A percentile compares a stretch with the other conserved stretches of the same genome.
These are phyloP conservation scores for Leucosticte australis DNA, from an alignment of 2,113 vertebrate genomes.

Conservation along the genomic window DNA sequence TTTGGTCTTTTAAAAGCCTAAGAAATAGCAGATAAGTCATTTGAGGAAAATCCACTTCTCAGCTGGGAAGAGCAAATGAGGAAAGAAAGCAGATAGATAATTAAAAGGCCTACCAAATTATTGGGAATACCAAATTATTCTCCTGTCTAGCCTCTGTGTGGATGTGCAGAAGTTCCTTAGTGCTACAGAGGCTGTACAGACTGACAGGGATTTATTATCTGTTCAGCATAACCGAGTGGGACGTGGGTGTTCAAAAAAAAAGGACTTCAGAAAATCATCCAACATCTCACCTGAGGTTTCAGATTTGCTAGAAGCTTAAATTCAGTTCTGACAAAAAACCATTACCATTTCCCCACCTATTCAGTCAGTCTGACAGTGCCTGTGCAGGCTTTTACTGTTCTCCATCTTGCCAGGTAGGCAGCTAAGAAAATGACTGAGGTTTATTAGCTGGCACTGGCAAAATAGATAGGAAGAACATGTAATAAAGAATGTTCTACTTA, in stretches of 20 bases:
- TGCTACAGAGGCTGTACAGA: background rate
- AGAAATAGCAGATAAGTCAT: background rate
- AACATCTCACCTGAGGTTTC: background rate
- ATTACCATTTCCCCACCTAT: background rate
- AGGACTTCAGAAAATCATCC: background rate
- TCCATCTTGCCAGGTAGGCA: background rate
- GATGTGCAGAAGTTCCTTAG: background rate
- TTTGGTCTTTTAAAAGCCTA: background rate
- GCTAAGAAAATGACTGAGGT: constrained; percentile 26
- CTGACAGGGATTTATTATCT: background rate
- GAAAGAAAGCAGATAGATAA: background rate
- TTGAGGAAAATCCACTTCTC: background rate
- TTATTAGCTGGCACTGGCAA: constrained; percentile 12
- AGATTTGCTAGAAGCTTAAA: background rate
- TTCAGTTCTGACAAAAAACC: background rate
- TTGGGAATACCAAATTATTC: background rate
- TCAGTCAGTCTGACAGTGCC: background rate
- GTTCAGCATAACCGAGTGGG: background rate
- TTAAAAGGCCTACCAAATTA: background rate
- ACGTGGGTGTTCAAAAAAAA: background rate
- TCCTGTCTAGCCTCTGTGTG: background rate
- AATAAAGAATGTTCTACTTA: background rate
- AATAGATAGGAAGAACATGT: constrained; percentile 12
- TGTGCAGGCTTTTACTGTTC: background rate
- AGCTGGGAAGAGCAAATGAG: background rate